Conservation (phyloP, 2,888 invertebrate species). For the Charanyca ferruginea region DNA sequence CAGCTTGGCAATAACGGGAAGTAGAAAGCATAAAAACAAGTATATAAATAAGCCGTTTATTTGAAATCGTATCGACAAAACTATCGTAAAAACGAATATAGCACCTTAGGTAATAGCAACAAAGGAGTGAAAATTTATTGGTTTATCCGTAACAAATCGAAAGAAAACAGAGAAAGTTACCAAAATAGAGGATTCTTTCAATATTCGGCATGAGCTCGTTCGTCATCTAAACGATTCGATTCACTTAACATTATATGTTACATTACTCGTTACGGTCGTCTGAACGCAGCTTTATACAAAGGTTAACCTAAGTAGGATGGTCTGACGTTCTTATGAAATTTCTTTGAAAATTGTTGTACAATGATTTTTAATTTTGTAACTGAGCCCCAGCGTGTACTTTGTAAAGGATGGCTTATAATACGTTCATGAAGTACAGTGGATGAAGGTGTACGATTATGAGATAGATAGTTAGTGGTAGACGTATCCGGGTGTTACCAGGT, state of each 20-base stretch:
- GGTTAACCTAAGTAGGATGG: conserved; percentile 12
- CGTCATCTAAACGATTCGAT: conserved; percentile 48
- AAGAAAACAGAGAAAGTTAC: conserved; percentile 37
- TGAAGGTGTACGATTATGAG: conserved; percentile 15
- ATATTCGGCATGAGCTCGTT: conserved; percentile 33
- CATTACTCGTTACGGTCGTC: conserved; percentile 30
- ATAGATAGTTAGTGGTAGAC: conserved; percentile 20
- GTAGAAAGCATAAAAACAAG: conserved; percentile 53
- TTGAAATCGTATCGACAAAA: conserved; percentile 49
- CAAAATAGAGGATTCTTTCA: conserved; percentile 40
- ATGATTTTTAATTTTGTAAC: conserved; percentile 37
- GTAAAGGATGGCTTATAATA: conserved; percentile 1
- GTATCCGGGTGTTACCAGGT: neutral
- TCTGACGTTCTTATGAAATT: conserved; percentile 34
- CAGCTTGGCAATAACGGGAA: conserved; percentile 14
- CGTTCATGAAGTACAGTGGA: neutral
- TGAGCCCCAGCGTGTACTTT: neutral
- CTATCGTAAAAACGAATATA: conserved; percentile 55
- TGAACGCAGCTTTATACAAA: conserved; percentile 33
- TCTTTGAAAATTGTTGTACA: conserved; percentile 27
- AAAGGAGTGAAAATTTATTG: conserved; percentile 55
- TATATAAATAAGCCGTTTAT: conserved; percentile 55
- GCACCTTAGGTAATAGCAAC: conserved; percentile 46
- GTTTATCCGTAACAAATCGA: conserved; percentile 46
- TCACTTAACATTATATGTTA: conserved; percentile 50